Evolutionary conservation across 2,797 vertebrate genomes (phyloP).

Genomic region (Capromys pilorides): DNA sequence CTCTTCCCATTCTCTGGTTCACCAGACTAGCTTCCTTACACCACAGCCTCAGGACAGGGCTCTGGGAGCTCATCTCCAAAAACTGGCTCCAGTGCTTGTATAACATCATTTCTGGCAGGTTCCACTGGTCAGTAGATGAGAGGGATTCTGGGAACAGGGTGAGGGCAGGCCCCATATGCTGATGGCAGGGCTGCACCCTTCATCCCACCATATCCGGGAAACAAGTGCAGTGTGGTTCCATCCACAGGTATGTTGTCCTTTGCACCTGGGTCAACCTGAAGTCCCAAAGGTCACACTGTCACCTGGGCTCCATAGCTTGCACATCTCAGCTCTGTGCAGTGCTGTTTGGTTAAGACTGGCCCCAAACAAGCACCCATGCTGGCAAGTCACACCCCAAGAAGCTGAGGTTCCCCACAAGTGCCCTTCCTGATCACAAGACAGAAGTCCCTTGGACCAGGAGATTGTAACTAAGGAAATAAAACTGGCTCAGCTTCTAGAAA

Average conservation of each 20-base stretch:
- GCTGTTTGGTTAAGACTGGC: not conserved
- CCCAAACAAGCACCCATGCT: fast-evolving
- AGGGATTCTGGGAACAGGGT: not conserved
- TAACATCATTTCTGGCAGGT: not conserved
- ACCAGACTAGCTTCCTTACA: not conserved
- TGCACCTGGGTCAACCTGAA: fast-evolving
- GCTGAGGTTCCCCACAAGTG: not conserved
- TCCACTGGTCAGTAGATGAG: not conserved
- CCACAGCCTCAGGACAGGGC: fast-evolving
- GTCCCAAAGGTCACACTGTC: not conserved
- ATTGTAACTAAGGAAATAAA: not conserved
- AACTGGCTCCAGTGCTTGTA: not conserved
- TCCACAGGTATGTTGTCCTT: not conserved
- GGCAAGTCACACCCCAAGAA: not conserved
- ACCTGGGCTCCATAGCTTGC: not conserved
- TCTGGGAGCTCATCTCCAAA: not conserved
- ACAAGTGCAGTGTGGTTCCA: fast-evolving
- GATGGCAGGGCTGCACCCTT: not conserved
- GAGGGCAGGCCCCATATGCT: not conserved
- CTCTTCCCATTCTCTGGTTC: not conserved
- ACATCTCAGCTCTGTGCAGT: fast-evolving
- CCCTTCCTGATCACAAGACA: not conserved
- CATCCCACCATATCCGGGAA: fast-evolving
- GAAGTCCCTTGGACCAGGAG: not conserved
- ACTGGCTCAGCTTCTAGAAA: not conserved